Conservation (phyloP, 2,888 invertebrate species). For the Tipula vernalis region DNA sequence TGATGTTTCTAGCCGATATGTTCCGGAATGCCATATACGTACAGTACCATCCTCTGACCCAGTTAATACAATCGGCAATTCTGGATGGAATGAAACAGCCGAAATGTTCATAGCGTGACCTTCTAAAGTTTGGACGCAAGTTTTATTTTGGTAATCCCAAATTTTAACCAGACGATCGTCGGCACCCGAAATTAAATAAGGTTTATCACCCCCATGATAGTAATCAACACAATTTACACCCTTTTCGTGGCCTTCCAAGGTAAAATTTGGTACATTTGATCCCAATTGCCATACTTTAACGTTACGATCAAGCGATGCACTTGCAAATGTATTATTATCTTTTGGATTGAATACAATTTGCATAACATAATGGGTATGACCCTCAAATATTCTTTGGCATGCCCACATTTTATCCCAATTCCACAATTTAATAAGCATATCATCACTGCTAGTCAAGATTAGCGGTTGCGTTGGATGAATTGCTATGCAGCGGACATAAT, state of each 20-base stretch:
- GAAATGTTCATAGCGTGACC: conserved; percentile 95
- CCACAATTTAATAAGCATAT: conserved; percentile 97
- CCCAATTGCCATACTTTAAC: conserved; percentile 99
- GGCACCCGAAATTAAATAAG: conserved; percentile 96
- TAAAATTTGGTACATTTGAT: conserved; percentile 94
- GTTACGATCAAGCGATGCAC: conserved; percentile 95
- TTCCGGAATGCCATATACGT: conserved; percentile 97
- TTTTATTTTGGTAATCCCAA: conserved; percentile 99
- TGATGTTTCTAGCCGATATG: conserved; percentile 91
- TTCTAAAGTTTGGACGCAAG: conserved; percentile 96
- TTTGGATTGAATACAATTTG: conserved; percentile 99
- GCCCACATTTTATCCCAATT: conserved; percentile 99
- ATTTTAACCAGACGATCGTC: conserved; percentile 97
- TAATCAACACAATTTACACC: conserved; percentile 99
- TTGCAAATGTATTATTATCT: conserved; percentile 98
- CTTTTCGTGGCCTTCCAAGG: conserved; percentile 95
- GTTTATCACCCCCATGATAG: conserved; percentile 98
- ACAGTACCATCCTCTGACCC: conserved; percentile 98
- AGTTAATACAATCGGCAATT: conserved; percentile 89
- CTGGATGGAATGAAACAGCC: conserved; percentile 95
- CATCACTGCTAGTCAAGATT: conserved; percentile 93
- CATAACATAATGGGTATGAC: conserved; percentile 99
- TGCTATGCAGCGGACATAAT: conserved; percentile 91
- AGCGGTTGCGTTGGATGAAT: conserved; percentile 97
- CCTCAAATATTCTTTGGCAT: conserved; percentile 97